Evolutionary conservation across 2,888 invertebrate species (phyloP), one percentile per base, ranked within the genome.

Genomic region (Tromatobia lineatoria): DNA sequence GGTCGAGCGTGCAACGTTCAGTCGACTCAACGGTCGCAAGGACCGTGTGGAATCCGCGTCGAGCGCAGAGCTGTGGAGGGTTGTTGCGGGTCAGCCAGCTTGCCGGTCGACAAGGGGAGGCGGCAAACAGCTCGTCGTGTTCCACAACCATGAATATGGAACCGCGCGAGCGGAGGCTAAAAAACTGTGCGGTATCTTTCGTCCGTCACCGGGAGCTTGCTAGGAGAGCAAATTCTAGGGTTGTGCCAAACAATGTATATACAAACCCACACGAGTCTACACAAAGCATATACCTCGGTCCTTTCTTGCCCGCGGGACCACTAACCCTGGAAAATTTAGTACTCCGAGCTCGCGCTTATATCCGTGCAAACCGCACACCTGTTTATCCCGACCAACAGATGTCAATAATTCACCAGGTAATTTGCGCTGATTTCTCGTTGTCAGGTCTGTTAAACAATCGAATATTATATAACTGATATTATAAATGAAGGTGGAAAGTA

Each of bases 121-220:
- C 59, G 66, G 71, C 59, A 76, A 54, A 61, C 45, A 34, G 74
- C 78, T 84, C 84, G 80, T 84, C 84, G 80, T 84, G 84, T 81
- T 74, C 57, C 74, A 64, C 47, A 38, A 54, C 81, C 73, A 84
- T 84, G 84, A 84, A 84, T 84, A 78, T 78, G 80, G 81, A 84
- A 84, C 69, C 54, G 69, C 66, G 50, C 57, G 34, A 25, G 42
- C 34, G 42, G 47, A 52, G 18, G 61, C 23, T 38, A 73, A 83
- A 78, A 64, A 81, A 78, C 50, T n/a, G 69, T 66, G 80, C 47
- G 80, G 71, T 84, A 84, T 84, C 84, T 80, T 74, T 78, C 84
- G 80, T 70, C 71, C 66, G 75, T 11, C 29, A 59, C 52, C 69
- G 64, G 15, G 54, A 50, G 57, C 47, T 50, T 67, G 67, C 57